Base-by-base conservation (phyloP, 2,888 invertebrate species). In the Globia sparganii region DNA sequence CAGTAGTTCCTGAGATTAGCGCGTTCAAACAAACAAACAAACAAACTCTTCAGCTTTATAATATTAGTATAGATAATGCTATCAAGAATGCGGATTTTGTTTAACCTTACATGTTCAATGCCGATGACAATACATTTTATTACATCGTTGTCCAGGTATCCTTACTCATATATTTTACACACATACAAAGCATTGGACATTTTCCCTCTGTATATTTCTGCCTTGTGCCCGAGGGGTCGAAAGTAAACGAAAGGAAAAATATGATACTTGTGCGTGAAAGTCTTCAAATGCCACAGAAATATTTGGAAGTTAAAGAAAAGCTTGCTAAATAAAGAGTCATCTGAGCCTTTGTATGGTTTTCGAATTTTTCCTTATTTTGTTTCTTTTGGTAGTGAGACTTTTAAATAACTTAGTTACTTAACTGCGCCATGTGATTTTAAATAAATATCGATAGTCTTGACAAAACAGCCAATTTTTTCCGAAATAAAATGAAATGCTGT, bases 201-300 rank as follows among this genome's bases (percentile, higher is more conserved):
- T 25, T 15, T 25, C 40, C 75, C 86, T 75, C 74, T 86, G 72
- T 3, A n/a, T n/a, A 13, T 15, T 34, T 66, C 62, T 66, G 34
- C 25, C 8, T 18, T 46, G 15, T 62, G 6, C 72, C 53, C 21
- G 43, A 72, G 37, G 58, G 74, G 72, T 77, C 59, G 46, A 77
- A 68, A 77, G 70, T 79, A 80, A 78, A 81, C 58, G 65, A 80
- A 75, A 76, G 62, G 77, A 78, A 86, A 85, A 86, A 86, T 81
- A 81, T 84, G 86, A 81, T 78, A 86, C 87, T 73, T 70, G 75
- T 81, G 78, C 59, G 78, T 73, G 56, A 79, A 73, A 75, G 61
- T 70, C 62, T 84, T 76, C 69, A 76, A 84, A 76, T n/a, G 73
- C 78, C 76, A 62, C 78, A 75, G 61, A 75, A 86, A 78, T 76